Evolutionary conservation across 2,797 vertebrate genomes (phyloP), one percentile per base, ranked within the genome.

Genomic region (Hydrolagus colliei): DNA sequence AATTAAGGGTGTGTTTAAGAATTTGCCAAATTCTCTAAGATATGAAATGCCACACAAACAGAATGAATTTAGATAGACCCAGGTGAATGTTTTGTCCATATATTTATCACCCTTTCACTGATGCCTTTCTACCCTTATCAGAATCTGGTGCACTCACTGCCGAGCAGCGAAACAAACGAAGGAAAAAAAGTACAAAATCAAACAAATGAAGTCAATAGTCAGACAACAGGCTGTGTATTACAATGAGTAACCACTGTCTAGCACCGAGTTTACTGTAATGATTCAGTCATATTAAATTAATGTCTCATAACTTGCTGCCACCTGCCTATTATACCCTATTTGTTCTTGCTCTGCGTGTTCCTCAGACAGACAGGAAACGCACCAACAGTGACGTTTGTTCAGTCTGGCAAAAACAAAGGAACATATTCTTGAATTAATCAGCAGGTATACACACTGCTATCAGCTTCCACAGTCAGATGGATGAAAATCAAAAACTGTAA

Each of bases 381-480:
- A 52, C 12, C 18, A 52, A 16, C n/a, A 76, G 52, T 52, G 20
- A 7, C 59, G 11, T 16, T 76, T 20, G 59, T 20, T 6, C 63
- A 68, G 9, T 35, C 16, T 1, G 8, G 27, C 32, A 41, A 27
- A 82, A 82, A 27, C 32, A 68, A 35, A 20, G 20, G 14, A 68
- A 82, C 9, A 9, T 10, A 59, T 59, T 76, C 74, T 76, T 76
- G 65, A 68, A 82, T n/a, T 71, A 68, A 41, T 82, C 65, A 82
- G 22, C 13, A 20, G 35, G 65, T 10, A 61, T 80, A 27, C 78
- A 32, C 78, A 78, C 22, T 11, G 79, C 27, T 41, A 10, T 68
- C 16, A 76, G 74, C 9, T 41, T 76, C 63, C 18, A 14, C 14
- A 22, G 41, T 52, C 41, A 52, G 6, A 52, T 52, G 41, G 41